Percentiles rank a stretch among this genome's conserved stretches.
Evolutionary conservation across 2,888 invertebrate species (phyloP).

Genomic region (Allolobophora icterica): DNA sequence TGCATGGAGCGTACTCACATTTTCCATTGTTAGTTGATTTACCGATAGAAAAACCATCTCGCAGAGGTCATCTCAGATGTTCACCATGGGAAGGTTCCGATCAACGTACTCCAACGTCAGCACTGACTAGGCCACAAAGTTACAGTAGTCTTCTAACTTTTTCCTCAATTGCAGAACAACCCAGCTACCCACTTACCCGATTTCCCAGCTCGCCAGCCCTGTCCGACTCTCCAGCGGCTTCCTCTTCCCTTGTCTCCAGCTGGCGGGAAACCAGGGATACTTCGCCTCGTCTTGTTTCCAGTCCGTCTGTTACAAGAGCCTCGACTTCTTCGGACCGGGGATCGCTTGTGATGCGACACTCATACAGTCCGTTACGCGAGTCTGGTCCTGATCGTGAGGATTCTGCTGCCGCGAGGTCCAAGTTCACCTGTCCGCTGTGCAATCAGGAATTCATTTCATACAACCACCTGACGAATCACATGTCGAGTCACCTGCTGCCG

Average conservation of each 20-base stretch:
- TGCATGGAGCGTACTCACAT: background rate
- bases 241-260: background rate
- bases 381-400: background rate
- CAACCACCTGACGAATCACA: slow-evolving; percentile 94
- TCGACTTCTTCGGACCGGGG: background rate
- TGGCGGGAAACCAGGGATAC: background rate
- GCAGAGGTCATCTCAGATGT: background rate
- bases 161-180: slow-evolving; percentile 13
- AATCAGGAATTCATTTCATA: slow-evolving; percentile 95
- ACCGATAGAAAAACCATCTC: background rate
- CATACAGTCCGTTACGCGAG: background rate
- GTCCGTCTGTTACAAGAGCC: background rate
- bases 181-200: background rate
- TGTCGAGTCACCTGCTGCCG: slow-evolving; percentile 85
- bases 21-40: slow-evolving; percentile 13
- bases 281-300: background rate
- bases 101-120: background rate
- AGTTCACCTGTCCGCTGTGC: slow-evolving; percentile 78
- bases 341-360: background rate
- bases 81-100: slow-evolving; percentile 13
- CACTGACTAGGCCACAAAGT: slow-evolving; percentile 7
- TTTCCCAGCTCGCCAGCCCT: slow-evolving; percentile 13
- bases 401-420: background rate
- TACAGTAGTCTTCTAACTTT: background rate
- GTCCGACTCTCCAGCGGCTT: background rate